phyloP scores from a whole-genome alignment of 2,113 vertebrate species.

The Patagioenas fasciata region DNA sequence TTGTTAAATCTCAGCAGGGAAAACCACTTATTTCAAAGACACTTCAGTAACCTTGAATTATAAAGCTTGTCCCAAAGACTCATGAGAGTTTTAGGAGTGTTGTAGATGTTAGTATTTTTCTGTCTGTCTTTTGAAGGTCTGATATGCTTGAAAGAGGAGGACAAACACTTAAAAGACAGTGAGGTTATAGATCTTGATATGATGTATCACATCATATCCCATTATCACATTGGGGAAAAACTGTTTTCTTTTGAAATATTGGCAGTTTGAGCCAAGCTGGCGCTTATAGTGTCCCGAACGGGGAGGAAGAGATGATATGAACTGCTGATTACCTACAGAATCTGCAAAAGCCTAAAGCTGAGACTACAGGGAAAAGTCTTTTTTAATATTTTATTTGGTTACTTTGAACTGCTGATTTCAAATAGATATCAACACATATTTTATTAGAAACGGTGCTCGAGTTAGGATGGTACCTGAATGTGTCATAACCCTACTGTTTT shows the following conservation, averaged over 20 bases:
- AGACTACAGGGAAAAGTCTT: not conserved
- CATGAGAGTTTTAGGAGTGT: not conserved
- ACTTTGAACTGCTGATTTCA: not conserved
- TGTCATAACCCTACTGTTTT: not conserved
- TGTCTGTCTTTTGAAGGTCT: not conserved
- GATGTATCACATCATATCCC: not conserved
- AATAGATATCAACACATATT: not conserved
- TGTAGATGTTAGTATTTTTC: not conserved
- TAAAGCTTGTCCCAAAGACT: not conserved
- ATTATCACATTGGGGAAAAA: not conserved
- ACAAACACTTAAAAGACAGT: not conserved
- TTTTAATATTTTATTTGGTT: not conserved
- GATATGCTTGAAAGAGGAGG: not conserved
- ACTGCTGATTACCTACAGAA: not conserved
- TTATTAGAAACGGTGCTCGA: not conserved
- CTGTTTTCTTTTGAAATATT: not conserved
- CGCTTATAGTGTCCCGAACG: fast-evolving
- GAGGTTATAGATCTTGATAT: not conserved
- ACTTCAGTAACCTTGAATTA: not conserved
- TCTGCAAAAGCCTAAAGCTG: not conserved
- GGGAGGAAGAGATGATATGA: not conserved
- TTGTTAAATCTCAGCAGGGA: not conserved
- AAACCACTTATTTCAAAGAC: not conserved
- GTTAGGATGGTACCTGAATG: not conserved
- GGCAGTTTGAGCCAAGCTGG: not conserved